Conservation (phyloP, 23 tunicate genomes). For the Trididemnum clinides region DNA sequence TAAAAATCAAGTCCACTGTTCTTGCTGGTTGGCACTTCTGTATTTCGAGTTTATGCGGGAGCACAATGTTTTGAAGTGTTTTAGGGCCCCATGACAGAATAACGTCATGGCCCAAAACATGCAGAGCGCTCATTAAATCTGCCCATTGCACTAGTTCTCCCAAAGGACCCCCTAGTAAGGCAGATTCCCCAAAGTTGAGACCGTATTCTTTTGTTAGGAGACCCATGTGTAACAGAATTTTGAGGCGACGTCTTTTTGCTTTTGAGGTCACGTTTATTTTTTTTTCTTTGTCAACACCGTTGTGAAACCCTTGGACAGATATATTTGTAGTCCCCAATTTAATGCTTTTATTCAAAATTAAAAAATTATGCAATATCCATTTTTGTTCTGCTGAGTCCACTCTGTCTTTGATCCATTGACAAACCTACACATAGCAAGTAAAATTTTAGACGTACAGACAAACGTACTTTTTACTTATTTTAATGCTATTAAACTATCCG, state of each 20-base stretch:
- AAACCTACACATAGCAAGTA: too few species aligned
- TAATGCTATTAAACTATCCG: too few species aligned
- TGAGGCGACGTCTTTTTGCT: slow-evolving; percentile 4
- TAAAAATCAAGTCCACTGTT: slow-evolving; percentile 75
- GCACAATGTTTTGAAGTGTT: slow-evolving; percentile 46
- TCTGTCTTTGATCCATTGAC: slow-evolving; percentile 63
- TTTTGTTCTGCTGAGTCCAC: slow-evolving; percentile 2
- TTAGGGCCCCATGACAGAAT: slow-evolving; percentile 88
- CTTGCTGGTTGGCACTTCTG: slow-evolving; percentile 52
- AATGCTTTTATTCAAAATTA: too few species aligned
- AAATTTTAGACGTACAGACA: too few species aligned
- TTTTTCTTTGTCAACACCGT: too few species aligned
- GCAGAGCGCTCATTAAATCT: slow-evolving; percentile 59
- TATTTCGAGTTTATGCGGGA: background rate
- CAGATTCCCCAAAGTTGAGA: slow-evolving; percentile 82
- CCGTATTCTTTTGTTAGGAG: slow-evolving; percentile 77
- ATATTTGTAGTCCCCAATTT: too few species aligned
- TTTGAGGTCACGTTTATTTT: too few species aligned
- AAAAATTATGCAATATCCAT: too few species aligned
- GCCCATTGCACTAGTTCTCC: slow-evolving; percentile 98
- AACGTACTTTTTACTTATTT: too few species aligned
- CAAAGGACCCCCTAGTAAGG: slow-evolving; percentile 81
- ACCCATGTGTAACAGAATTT: slow-evolving; percentile 86
- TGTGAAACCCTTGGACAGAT: too few species aligned
- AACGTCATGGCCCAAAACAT: slow-evolving; percentile 83